Conservation (phyloP, 2,888 invertebrate species). For the Ectobius pallidus region DNA sequence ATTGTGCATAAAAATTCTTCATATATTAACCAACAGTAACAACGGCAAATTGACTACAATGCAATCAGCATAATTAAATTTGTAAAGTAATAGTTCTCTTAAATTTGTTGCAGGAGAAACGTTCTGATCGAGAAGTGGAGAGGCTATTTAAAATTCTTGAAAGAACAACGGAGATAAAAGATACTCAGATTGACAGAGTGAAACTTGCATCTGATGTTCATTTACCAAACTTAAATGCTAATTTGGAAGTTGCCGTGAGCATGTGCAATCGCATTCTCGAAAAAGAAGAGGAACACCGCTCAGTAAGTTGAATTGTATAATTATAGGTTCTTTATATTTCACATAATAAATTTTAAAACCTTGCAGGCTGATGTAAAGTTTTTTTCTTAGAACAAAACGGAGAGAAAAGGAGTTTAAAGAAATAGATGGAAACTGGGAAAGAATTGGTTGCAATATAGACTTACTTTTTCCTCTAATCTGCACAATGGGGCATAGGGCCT, state of each 20-base stretch:
- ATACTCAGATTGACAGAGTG: conserved; percentile 73
- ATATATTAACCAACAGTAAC: background rate
- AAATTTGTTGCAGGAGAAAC: conserved; percentile 66
- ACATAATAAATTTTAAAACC: no score
- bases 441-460: no score
- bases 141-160: conserved; percentile 78
- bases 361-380: no score
- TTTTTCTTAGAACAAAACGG: no score
- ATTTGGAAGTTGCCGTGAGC: conserved; percentile 68
- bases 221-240: conserved; percentile 66
- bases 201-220: conserved; percentile 65
- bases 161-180: conserved; percentile 76
- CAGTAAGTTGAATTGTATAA: conserved; percentile 55
- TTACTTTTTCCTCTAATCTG: no score
- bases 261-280: conserved; percentile 67
- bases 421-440: no score
- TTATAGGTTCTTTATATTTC: no score
- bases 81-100: background rate
- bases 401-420: no score
- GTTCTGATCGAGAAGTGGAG: conserved; percentile 80
- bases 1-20: background rate
- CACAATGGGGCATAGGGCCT: no score
- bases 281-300: conserved; percentile 62
- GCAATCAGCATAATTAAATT: background rate
- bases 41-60: background rate